Conservation (phyloP, 2,797 vertebrate species). For the Hephaestus fuliginosus region DNA sequence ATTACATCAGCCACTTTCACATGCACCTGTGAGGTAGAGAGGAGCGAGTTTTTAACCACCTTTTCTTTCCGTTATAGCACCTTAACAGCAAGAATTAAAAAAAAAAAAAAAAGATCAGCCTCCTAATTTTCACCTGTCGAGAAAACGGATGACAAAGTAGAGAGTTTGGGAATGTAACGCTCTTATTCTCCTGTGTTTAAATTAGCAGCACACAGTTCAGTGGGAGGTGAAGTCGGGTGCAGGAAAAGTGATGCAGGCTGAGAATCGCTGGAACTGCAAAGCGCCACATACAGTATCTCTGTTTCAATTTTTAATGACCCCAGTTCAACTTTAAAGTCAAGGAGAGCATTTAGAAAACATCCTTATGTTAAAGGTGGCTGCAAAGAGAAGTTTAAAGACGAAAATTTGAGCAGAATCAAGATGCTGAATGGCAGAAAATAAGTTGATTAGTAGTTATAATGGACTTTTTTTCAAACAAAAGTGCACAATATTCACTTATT, state of each 20-base stretch:
- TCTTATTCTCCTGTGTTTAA: conserved; percentile 38
- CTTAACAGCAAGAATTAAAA: conserved; percentile 18
- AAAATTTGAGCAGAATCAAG: too few species aligned
- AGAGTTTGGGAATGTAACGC: neutral
- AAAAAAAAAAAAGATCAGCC: conserved; percentile 31
- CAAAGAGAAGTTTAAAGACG: neutral
- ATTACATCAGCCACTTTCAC: conserved; percentile 61
- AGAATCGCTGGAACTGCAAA: neutral
- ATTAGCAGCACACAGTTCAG: conserved; percentile 25
- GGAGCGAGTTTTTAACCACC: neutral
- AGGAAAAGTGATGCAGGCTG: neutral
- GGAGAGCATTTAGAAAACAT: neutral
- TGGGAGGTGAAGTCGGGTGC: conserved; percentile 8
- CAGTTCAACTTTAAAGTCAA: neutral
- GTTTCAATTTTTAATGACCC: neutral
- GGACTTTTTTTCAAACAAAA: neutral
- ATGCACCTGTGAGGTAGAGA: conserved; percentile 66
- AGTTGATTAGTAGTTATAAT: too few species aligned
- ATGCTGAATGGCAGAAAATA: neutral
- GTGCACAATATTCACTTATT: neutral
- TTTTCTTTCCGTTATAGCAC: conserved; percentile 20
- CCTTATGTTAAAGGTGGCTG: neutral
- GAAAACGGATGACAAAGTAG: conserved; percentile 16
- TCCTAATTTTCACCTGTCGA: conserved; percentile 57
- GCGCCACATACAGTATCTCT: neutral